Evolutionary conservation across 2,888 invertebrate genomes (phyloP).

Genomic region (Mayetiola destructor): DNA sequence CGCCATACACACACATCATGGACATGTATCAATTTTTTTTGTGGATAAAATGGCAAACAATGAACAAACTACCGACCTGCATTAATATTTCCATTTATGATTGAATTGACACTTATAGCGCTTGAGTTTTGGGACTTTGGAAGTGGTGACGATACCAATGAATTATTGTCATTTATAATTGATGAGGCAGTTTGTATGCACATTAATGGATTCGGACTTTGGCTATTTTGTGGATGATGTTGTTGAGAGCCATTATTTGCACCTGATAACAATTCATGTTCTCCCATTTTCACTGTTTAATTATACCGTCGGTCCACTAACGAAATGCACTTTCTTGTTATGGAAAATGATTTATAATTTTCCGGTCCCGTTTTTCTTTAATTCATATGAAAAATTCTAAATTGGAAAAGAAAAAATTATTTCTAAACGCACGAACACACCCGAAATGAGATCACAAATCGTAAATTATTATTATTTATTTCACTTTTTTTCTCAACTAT

Average conservation of each 20-base stretch:
- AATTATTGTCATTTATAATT: background rate
- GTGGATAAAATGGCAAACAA: no score
- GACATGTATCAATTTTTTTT: no score
- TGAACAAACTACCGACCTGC: no score
- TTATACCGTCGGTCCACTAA: no score
- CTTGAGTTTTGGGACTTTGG: background rate
- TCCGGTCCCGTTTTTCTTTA: background rate
- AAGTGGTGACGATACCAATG: background rate
- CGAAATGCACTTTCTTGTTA: no score
- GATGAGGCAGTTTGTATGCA: constrained; percentile 5
- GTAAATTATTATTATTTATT: no score
- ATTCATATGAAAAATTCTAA: background rate
- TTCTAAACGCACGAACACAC: no score
- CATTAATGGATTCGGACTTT: background rate
- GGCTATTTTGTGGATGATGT: background rate
- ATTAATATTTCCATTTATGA: background rate
- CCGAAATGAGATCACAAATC: no score
- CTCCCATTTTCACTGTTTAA: no score
- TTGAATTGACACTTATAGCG: background rate
- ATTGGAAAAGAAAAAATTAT: no score
- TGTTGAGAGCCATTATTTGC: constrained; percentile 4
- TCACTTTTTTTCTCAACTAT: no score
- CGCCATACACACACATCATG: no score
- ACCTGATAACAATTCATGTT: background rate
- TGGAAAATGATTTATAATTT: background rate